Evolutionary conservation across 2,113 vertebrate genomes (phyloP).

Genomic region (Rutilus rutilus): DNA sequence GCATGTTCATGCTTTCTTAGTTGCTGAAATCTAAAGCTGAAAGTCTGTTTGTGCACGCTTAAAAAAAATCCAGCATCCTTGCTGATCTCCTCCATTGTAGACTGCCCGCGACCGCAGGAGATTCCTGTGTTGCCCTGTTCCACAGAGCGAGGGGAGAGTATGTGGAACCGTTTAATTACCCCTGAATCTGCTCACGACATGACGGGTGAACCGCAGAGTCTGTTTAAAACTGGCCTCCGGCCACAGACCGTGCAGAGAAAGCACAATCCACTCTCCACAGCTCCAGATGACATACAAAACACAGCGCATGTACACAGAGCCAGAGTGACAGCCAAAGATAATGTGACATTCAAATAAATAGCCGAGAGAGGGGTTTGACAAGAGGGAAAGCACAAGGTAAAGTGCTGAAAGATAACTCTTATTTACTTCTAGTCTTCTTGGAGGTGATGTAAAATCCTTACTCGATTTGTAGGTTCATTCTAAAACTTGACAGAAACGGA

Average conservation of each 20-base stretch:
- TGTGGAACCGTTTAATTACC: slow-evolving; percentile 61
- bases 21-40: background rate
- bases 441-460: background rate
- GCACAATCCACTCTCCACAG: slow-evolving; percentile 39
- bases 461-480: background rate
- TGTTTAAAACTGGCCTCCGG: slow-evolving; percentile 47
- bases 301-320: slow-evolving; percentile 19
- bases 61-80: background rate
- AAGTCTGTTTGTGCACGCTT: background rate
- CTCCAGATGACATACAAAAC: slow-evolving; percentile 46
- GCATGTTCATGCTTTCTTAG: background rate
- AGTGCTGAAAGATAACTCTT: background rate
- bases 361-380: slow-evolving; percentile 15
- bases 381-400: background rate
- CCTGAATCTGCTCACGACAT: slow-evolving; percentile 55
- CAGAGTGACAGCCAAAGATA: slow-evolving; percentile 29
- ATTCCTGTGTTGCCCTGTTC: slow-evolving; percentile 58
- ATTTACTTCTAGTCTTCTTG: background rate
- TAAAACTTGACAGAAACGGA: background rate
- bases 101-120: slow-evolving; percentile 47
- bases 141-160: slow-evolving; percentile 48
- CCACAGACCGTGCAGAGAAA: slow-evolving; percentile 51
- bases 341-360: slow-evolving; percentile 43
- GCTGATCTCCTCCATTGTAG: slow-evolving; percentile 49
- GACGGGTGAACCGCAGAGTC: slow-evolving; percentile 53